Evolutionary conservation across 2,113 vertebrate species (phyloP).

Genomic region (Reinhardtius hippoglossoides): DNA sequence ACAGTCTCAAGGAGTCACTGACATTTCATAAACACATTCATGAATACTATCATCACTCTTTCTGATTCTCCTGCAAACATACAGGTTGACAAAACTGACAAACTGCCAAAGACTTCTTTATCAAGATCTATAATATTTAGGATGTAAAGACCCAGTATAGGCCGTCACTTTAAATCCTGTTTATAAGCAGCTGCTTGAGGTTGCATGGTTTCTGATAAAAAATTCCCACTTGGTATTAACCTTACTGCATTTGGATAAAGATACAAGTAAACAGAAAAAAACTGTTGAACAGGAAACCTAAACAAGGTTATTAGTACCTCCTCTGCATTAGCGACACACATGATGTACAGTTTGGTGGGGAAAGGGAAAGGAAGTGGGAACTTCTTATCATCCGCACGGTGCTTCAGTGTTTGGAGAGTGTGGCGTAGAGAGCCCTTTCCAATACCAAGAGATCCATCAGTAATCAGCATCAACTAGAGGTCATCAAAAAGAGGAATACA

Average conservation of each 20-base stretch:
- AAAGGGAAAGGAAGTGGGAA: conserved; percentile 97
- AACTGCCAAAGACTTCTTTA: no score
- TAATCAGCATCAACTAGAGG: conserved; percentile 93
- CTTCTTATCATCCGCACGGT: conserved; percentile 90
- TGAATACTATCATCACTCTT: no score
- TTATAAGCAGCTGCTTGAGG: neutral
- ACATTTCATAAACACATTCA: no score
- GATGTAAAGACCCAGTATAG: neutral
- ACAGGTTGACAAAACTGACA: no score
- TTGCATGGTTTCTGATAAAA: neutral
- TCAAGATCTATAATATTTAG: no score
- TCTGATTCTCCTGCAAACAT: no score
- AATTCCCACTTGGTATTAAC: neutral
- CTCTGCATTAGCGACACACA: conserved; percentile 96
- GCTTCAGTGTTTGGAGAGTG: conserved; percentile 89
- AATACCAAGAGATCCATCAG: conserved; percentile 95
- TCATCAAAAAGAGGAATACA: conserved; percentile 12
- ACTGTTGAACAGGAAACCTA: neutral
- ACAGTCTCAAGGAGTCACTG: no score
- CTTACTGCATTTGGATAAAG: neutral
- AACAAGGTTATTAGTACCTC: conserved; percentile 84
- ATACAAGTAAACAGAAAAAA: neutral
- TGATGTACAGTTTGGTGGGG: conserved; percentile 92
- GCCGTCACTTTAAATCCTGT: neutral
- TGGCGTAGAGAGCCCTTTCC: conserved; percentile 94